Evolutionary conservation across 2,113 vertebrate species (phyloP).

Genomic region (Ptyas mucosa): DNA sequence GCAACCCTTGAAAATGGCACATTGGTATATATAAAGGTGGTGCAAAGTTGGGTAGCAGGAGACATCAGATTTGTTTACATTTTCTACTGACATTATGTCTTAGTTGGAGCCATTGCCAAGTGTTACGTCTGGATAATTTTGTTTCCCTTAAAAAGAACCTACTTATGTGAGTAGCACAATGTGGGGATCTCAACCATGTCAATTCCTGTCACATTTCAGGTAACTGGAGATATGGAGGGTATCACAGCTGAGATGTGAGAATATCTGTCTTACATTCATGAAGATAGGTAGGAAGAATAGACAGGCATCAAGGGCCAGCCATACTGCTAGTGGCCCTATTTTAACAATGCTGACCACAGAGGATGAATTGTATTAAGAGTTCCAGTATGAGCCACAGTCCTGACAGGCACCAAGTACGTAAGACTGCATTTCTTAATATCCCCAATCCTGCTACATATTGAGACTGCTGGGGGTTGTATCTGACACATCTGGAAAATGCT

Average conservation of each 20-base stretch:
- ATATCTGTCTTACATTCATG: background rate
- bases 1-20: constrained; percentile 17
- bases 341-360: background rate
- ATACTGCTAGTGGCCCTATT: background rate
- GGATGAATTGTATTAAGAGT: background rate
- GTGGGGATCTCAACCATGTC: background rate
- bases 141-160: background rate
- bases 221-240: background rate
- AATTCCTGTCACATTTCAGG: background rate
- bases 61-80: background rate
- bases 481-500: background rate
- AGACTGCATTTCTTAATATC: background rate
- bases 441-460: background rate
- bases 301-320: background rate
- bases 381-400: background rate
- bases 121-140: background rate
- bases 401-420: background rate
- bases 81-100: background rate
- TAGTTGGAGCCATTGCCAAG: background rate
- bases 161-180: background rate
- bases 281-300: background rate
- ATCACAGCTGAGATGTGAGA: background rate
- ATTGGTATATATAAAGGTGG: constrained; percentile 24
- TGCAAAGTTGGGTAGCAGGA: constrained; percentile 12
- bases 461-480: background rate